Evolutionary conservation across 2,888 invertebrate species (phyloP), one percentile per base, ranked within the genome.

Genomic region (Ferdinandea cuprea): DNA sequence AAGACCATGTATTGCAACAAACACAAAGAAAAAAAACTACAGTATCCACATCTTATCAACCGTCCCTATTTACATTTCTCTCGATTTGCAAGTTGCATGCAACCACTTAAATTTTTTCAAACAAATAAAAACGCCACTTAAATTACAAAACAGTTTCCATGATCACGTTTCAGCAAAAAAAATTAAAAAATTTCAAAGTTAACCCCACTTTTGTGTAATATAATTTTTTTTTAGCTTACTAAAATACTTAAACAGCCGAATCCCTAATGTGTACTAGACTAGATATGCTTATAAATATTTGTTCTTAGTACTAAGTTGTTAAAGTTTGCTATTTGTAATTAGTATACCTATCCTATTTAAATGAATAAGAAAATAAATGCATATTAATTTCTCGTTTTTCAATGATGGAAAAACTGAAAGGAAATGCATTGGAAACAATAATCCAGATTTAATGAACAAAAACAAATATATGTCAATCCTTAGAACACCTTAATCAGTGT

Each of bases 321-420:
- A 25, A 83, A 83, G 83, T 83, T 83, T 83, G 77, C 78, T 83
- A 77, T 65, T 78, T 73, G 72, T 77, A 65, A 72, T 52, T 63
- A 66, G 61, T 76, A 58, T 74, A 71, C 73, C 65, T 72, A 37
- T 66, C 59, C 61, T 76, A 77, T 54, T 76, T 61, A 37, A 74
- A 69, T 69, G 13, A 42, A 25, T n/a, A 25, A 48, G 11, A 37
- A 8, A 42, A 44, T 30, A 25, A 8, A 25, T 28, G n/a, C 8
- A 15, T 46, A 58, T 11, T n/a, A n/a, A 54, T 32, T 13, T 7
- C 30, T 11, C n/a, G n/a, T n/a, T 21, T 40, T 54, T 59, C 19
- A 44, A 54, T 61, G 44, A 25, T 61, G 9, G 15, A 15, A 15
- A 15, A 2, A 40, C 15, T n/a, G n/a, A n/a, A 15, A 30, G 37